Percentiles rank a stretch among this genome's conserved stretches.
These are phyloP conservation scores for Dryobates pubescens DNA, from an alignment of 2,797 vertebrate species.

Conservation along the genomic window DNA sequence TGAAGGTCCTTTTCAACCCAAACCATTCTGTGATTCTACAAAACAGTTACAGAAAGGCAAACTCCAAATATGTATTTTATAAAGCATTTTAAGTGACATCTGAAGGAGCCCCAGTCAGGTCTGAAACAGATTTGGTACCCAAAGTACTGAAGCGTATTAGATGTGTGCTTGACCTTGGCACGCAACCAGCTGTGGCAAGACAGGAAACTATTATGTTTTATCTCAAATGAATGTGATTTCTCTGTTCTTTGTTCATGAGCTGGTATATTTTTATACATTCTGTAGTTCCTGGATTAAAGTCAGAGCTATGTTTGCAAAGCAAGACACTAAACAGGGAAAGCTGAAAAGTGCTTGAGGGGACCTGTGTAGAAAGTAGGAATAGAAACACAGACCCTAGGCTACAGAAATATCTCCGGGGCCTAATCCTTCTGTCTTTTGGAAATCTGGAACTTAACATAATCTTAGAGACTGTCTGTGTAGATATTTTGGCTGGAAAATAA, in stretches of 20 bases:
- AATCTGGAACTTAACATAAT: neutral
- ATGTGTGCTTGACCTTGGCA: neutral
- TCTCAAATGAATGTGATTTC: neutral
- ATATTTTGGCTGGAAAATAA: neutral
- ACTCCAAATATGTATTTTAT: neutral
- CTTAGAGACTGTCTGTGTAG: neutral
- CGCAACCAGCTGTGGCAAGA: neutral
- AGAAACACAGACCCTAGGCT: neutral
- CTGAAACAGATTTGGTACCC: neutral
- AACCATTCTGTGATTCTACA: neutral
- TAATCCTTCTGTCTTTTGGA: slow-evolving; percentile 7
- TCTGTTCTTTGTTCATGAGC: neutral
- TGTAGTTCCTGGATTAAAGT: neutral
- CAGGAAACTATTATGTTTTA: neutral
- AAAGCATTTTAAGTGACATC: neutral
- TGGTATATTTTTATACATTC: neutral
- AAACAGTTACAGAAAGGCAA: neutral
- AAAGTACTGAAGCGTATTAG: neutral
- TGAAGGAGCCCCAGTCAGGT: neutral
- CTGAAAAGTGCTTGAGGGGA: neutral
- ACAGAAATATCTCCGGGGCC: neutral
- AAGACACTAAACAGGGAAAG: neutral
- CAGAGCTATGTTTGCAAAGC: neutral
- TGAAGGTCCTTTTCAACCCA: too few relatives aligned
- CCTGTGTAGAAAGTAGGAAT: neutral